Evolutionary conservation across 2,888 invertebrate genomes (phyloP).

Genomic region (Tetanocera ferruginea): DNA sequence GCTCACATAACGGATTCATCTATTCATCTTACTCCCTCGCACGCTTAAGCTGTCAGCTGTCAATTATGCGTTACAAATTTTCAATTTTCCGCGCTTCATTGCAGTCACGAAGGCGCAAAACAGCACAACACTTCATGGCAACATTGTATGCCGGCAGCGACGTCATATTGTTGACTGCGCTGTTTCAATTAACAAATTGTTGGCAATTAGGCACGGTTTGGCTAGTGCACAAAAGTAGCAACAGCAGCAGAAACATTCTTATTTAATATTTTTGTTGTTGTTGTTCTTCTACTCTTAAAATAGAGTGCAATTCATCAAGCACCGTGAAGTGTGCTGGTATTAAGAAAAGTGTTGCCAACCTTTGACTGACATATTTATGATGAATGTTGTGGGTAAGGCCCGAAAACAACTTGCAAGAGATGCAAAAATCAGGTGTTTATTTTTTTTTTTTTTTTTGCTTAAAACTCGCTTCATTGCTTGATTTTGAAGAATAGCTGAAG

Average conservation of each 20-base stretch:
- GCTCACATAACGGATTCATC: background rate
- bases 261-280: background rate
- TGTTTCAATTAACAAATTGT: constrained; percentile 33
- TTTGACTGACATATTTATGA: constrained; percentile 9
- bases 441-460: background rate
- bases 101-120: background rate
- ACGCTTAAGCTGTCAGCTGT: constrained; percentile 21
- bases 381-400: background rate
- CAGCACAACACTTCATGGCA: constrained; percentile 17
- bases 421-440: background rate
- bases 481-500: constrained; percentile 4
- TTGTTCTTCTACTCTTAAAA: background rate
- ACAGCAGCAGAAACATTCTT: constrained; percentile 7
- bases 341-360: constrained; percentile 29
- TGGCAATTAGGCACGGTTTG: constrained; percentile 33
- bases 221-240: background rate
- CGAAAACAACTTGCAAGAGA: too few species aligned
- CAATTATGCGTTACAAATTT: constrained; percentile 27
- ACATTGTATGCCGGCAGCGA: background rate
- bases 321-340: constrained; percentile 7
- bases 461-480: constrained; percentile 26
- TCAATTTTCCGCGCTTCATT: constrained; percentile 18
- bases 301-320: constrained; percentile 18
- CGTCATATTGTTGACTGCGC: background rate
- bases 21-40: background rate